A percentile compares a stretch with the other conserved stretches of the same genome.
Conservation (phyloP, 1,140 invertebrate species). For the Zaprionus vittiger region DNA sequence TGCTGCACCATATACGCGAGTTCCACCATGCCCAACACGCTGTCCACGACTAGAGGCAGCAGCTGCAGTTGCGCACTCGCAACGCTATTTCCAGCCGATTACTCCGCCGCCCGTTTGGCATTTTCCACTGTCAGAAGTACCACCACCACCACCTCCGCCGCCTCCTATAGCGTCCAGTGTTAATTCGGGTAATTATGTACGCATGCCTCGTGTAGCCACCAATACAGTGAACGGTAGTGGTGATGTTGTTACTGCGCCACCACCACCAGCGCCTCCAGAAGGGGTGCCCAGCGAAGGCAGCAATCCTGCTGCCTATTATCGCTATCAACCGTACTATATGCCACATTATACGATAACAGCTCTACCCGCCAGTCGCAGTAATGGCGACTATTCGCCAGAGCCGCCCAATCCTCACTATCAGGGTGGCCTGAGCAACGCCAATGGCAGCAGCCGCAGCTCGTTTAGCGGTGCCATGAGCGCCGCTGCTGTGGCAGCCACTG, state of each 20-base stretch:
- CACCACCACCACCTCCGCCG: constrained; percentile 27
- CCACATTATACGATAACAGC: constrained; percentile 66
- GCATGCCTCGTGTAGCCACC: constrained; percentile 1
- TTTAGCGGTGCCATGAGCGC: constrained; percentile 65
- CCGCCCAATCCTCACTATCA: constrained; percentile 58
- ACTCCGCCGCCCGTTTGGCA: constrained; percentile 61
- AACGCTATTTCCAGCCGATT: constrained; percentile 68
- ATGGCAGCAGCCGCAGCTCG: constrained; percentile 70
- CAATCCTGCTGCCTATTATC: constrained; percentile 59
- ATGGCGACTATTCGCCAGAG: constrained; percentile 41
- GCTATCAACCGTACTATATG: constrained; percentile 67
- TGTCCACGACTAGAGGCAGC: constrained; percentile 58
- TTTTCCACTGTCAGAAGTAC: constrained; percentile 29
- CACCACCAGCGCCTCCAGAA: constrained; percentile 21
- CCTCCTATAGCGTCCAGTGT: constrained; percentile 16
- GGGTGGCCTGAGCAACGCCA: constrained; percentile 44
- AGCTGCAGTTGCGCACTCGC: constrained; percentile 43
- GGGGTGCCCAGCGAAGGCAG: constrained; percentile 36
- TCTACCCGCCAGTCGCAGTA: constrained; percentile 47
- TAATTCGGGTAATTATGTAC: constrained; percentile 26
- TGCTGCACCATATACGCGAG: constrained; percentile 28
- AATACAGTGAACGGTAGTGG: constrained; percentile 9
- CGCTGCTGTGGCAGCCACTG: constrained; percentile 70
- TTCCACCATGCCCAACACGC: constrained; percentile 31
- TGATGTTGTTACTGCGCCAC: background rate